These are phyloP conservation scores for Hetaerina titia DNA, from an alignment of 2,888 invertebrate species.

Conservation along the genomic window DNA sequence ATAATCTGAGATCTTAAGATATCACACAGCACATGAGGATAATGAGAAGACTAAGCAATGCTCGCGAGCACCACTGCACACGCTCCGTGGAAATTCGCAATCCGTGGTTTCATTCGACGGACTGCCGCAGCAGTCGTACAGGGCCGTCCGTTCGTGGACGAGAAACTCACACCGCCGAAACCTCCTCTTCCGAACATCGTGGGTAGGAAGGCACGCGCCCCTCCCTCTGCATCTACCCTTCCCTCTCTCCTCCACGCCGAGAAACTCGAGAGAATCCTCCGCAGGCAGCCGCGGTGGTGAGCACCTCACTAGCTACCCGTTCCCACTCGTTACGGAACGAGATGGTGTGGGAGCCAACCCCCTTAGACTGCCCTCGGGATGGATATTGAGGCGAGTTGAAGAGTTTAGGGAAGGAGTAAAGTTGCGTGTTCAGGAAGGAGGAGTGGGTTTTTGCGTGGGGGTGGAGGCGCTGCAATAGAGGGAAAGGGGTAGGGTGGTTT, in stretches of 20 bases:
- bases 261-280: conserved; percentile 2
- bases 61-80: too few relatives aligned
- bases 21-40: too few relatives aligned
- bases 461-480: not conserved
- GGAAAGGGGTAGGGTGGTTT: not conserved
- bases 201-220: not conserved
- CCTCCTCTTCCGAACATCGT: too few relatives aligned
- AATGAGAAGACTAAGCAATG: too few relatives aligned
- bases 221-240: not conserved
- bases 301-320: not conserved
- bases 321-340: conserved; percentile 12
- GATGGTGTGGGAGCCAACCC: not conserved
- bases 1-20: too few relatives aligned
- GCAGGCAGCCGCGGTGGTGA: not conserved
- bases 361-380: not conserved
- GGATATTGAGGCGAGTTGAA: conserved; percentile 10
- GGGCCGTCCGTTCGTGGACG: too few relatives aligned
- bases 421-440: not conserved
- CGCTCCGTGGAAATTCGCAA: too few relatives aligned
- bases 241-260: not conserved
- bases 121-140: too few relatives aligned
- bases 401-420: conserved; percentile 18
- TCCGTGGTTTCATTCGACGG: too few relatives aligned
- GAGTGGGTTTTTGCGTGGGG: not conserved
- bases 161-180: too few relatives aligned